Evolutionary conservation across 2,888 invertebrate species (phyloP), one percentile per base, ranked within the genome.

Genomic region (Cheilosia grossa): DNA sequence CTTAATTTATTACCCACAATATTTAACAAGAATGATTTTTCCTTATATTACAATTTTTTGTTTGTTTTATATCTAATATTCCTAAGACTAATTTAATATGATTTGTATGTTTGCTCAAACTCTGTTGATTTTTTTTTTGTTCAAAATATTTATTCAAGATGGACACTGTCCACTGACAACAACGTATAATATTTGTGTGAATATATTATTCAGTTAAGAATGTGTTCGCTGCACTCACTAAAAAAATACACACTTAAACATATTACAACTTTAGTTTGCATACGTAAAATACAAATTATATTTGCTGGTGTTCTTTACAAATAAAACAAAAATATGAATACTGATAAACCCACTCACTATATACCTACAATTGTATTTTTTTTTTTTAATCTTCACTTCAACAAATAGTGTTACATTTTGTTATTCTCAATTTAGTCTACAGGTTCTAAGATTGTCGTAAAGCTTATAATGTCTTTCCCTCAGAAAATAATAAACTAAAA

Each of bases 1-100:
- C 74, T 83, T 74, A 83, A 64, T 77, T 83, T 83, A 83, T 83
- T 83, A 83, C 80, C 83, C 83, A 83, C 79, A 83, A 37, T 79
- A 64, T 72, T 83, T 75, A 83, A 79, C 79, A 80, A 80, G 69
- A 63, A 78, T 78, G 61, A 63, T 63, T 70, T 63, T 70, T 70
- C 15, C 47, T 78, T 78, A 78, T 27, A 59, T 37, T 19, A 47
- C 37, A 61, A 30, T 59, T 69, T 77, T 69, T 49, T 27, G 49
- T 69, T 64, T 27, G 66, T 63, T 63, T 44, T 40, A 17, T 56
- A 33, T 54, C 59, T 49, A 53, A 40, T 69, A 30, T 69, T 49
- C 24, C 74, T 63, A 54, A 75, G 49, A 15, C 69, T 82, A 75
- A 33, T 82, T 74, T 47, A 75, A 74, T 80, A 80, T 83, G 80